These are phyloP conservation scores for Danio kyathit DNA, from an alignment of 2,797 vertebrate species.

Conservation along the genomic window DNA sequence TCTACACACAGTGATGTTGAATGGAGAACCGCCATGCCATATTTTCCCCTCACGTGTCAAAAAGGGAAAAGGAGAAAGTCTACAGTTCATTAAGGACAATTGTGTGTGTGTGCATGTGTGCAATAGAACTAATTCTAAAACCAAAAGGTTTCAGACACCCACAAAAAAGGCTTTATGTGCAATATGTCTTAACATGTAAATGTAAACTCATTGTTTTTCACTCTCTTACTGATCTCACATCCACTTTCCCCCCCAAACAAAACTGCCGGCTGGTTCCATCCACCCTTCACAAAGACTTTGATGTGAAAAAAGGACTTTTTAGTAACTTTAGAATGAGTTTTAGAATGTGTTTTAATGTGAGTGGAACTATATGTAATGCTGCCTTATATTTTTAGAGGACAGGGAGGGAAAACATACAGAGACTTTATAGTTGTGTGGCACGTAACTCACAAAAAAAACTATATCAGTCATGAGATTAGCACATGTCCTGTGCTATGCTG, in stretches of 20 bases:
- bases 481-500: constrained; percentile 30
- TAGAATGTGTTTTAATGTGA: constrained; percentile 51
- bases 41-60: constrained; percentile 62
- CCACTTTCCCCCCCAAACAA: constrained; percentile 26
- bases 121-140: constrained; percentile 75
- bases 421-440: constrained; percentile 26
- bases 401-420: constrained; percentile 7
- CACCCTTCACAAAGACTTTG: constrained; percentile 44
- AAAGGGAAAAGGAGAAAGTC: constrained; percentile 60
- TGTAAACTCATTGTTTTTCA: constrained; percentile 49
- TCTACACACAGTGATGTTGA: constrained; percentile 52
- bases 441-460: neutral
- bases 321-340: constrained; percentile 43
- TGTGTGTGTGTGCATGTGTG: constrained; percentile 57
- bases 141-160: constrained; percentile 39
- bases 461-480: constrained; percentile 12
- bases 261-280: constrained; percentile 60
- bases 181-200: constrained; percentile 71
- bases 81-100: constrained; percentile 73
- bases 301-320: constrained; percentile 35
- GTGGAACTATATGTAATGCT: constrained; percentile 43
- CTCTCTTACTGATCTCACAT: constrained; percentile 33
- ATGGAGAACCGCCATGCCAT: constrained; percentile 51
- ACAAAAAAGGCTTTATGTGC: constrained; percentile 70
- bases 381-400: constrained; percentile 38